These are phyloP conservation scores for Indicator indicator DNA, from an alignment of 2,113 vertebrate species.

Conservation along the genomic window DNA sequence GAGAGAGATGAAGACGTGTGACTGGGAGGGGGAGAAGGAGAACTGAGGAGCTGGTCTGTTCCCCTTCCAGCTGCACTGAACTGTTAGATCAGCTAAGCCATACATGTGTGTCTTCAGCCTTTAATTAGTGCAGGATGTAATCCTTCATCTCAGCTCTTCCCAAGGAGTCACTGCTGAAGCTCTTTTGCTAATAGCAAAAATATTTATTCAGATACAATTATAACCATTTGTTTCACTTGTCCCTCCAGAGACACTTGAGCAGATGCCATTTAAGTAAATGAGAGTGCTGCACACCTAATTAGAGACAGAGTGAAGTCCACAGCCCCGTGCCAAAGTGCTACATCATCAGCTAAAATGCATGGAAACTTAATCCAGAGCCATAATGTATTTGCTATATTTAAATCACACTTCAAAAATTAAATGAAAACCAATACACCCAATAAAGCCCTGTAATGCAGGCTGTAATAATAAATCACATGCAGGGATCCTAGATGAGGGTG, in stretches of 20 bases:
- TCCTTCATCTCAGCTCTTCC: background rate
- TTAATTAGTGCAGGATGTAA: background rate
- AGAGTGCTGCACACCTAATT: constrained; percentile 29
- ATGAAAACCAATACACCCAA: background rate
- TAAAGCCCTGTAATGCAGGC: background rate
- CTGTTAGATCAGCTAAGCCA: background rate
- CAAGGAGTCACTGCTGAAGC: background rate
- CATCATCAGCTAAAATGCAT: background rate
- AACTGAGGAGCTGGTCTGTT: fast-evolving
- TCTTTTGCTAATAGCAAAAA: background rate
- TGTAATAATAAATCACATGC: constrained; percentile 8
- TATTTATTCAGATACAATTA: constrained; percentile 13
- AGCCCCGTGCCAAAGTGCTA: constrained; percentile 20
- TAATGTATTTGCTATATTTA: constrained; percentile 38
- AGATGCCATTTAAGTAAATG: constrained; percentile 30
- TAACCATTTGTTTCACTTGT: constrained; percentile 25
- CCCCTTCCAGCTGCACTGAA: background rate
- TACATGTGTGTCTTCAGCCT: background rate
- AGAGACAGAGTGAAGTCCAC: background rate
- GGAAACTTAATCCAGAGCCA: background rate
- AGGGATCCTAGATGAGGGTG: background rate
- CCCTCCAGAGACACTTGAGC: background rate
- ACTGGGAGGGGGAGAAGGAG: background rate
- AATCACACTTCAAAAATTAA: constrained; percentile 11
- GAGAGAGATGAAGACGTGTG: background rate